Base-by-base conservation (phyloP, 2,888 invertebrate species). In the Nemurella pictetii region DNA sequence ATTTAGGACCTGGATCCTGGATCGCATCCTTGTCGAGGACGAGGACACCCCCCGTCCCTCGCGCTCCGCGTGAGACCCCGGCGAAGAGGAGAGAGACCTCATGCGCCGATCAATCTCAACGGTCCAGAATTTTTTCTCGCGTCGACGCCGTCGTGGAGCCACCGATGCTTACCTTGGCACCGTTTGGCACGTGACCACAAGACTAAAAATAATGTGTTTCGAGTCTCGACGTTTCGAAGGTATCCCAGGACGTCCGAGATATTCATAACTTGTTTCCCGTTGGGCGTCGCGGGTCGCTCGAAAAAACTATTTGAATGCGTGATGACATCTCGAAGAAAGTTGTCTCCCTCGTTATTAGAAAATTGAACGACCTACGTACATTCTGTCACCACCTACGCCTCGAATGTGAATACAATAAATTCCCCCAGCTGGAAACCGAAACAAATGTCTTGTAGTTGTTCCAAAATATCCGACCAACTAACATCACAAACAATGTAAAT, bases 91-190 rank as follows among this genome's bases (percentile, higher is more conserved):
- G 55, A 55, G 20, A 55, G 55, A 55, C 55, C 55, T 20, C 55
- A 55, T 55, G 20, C 55, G 20, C 9, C 55, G 9, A 55, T 55
- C 55, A 55, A 55, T 55, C 55, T 55, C 55, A 55, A 20, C 55
- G 55, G 55, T 55, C 55, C 55, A 55, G 55, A 55, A 12, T 55
- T 55, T 55, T 55, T 55, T 55, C 55, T 55, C 55, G 9, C 5
- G 55, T 55, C 35, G n/a, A n/a, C n/a, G 12, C 35, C 35, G 35
- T 35, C 55, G 20, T 55, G 20, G 55, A 20, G 20, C 55, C n/a
- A n/a, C n/a, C 55, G 12, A 55, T 55, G 55, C 15, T 28, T 75
- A 75, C 75, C 75, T 75, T 75, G 75, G 75, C 75, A 75, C 75
- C 26, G 75, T 75, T 75, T 75, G 75, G 75, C 75, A 75, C 75